These are phyloP conservation scores for Pseudococcus jackbeardsleyi DNA, from an alignment of 2,888 invertebrate species.

Conservation along the genomic window DNA sequence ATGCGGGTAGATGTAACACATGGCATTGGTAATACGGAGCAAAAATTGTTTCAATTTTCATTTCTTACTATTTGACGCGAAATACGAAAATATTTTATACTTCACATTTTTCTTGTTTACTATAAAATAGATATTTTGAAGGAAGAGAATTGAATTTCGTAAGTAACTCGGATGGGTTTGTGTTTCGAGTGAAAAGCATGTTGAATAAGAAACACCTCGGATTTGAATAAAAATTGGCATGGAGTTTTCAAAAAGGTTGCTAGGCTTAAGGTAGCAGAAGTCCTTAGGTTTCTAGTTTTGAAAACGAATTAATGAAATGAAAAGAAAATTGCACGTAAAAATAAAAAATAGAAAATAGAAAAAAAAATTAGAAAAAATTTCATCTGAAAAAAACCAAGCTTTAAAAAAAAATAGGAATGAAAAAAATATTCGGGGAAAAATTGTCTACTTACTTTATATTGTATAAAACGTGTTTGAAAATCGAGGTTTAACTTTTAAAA, in stretches of 20 bases:
- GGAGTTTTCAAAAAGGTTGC: too few relatives aligned
- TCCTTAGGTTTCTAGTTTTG: too few relatives aligned
- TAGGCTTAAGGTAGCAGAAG: too few relatives aligned
- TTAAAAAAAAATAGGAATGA: not conserved
- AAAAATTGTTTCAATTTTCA: not conserved
- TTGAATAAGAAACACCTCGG: not conserved
- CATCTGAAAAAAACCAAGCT: not conserved
- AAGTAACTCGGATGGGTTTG: not conserved
- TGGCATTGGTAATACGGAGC: not conserved
- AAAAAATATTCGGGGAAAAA: not conserved
- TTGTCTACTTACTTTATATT: constrained; percentile 13
- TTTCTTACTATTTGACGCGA: not conserved
- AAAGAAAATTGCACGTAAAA: too few relatives aligned
- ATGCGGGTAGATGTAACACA: constrained; percentile 13
- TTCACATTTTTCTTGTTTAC: not conserved
- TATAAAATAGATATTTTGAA: not conserved
- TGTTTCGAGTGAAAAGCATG: not conserved
- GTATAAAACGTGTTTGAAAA: constrained; percentile 11
- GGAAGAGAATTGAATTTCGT: not conserved
- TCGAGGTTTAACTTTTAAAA: constrained; percentile 24
- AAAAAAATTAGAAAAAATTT: not conserved
- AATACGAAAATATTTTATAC: not conserved
- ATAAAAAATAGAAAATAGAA: not conserved
- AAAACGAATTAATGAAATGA: too few relatives aligned
- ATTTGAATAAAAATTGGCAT: too few relatives aligned